A percentile compares a stretch with the other conserved stretches of the same genome.
phyloP scores from a whole-genome alignment of 2,797 vertebrate species.

The Clamator glandarius region DNA sequence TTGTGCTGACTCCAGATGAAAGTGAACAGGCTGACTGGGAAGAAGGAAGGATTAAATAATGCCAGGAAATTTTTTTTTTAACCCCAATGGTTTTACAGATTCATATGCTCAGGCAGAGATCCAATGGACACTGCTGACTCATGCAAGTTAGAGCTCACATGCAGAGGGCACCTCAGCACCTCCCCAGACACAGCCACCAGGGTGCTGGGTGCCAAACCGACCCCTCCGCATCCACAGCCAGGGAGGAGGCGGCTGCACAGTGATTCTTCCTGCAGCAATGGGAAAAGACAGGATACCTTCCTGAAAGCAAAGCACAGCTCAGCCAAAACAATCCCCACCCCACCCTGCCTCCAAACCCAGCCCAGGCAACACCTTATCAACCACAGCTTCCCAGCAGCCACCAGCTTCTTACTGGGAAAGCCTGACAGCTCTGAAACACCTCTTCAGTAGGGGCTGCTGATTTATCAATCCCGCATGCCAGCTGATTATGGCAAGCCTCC shows the following conservation, averaged over 20 bases:
- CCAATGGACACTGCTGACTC: accelerated
- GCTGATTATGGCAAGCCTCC: background rate
- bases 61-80: background rate
- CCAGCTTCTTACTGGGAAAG: background rate
- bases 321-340: background rate
- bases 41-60: background rate
- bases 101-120: background rate
- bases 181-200: accelerated
- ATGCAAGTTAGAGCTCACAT: background rate
- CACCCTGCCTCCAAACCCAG: background rate
- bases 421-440: background rate
- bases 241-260: background rate
- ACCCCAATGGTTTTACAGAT: background rate
- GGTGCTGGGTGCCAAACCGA: background rate
- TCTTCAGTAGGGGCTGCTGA: background rate
- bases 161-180: background rate
- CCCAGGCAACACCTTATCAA: background rate
- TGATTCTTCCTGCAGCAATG: background rate
- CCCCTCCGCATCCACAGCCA: background rate
- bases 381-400: background rate
- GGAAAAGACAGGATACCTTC: background rate
- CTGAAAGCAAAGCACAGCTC: background rate
- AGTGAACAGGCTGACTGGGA: background rate
- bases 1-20: background rate
- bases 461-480: accelerated